Percentiles rank a stretch among this genome's conserved stretches.
These are phyloP conservation scores for Caenorhabditis panamensis DNA, from an alignment of 2,888 invertebrate species.

Conservation along the genomic window DNA sequence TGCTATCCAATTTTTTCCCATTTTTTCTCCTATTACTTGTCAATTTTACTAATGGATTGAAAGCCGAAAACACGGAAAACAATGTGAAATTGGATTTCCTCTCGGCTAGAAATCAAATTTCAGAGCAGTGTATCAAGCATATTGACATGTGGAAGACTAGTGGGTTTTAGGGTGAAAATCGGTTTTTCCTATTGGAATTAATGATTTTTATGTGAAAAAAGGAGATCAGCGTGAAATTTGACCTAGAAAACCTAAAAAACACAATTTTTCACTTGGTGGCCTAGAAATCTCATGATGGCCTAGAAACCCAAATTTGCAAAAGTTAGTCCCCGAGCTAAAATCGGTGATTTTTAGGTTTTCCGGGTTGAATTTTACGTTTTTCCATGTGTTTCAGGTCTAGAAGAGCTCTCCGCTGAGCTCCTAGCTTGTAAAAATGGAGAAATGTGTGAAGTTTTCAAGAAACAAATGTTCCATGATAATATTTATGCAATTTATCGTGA, in stretches of 20 bases:
- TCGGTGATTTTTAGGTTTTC: background rate
- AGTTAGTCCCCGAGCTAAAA: background rate
- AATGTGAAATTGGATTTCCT: conserved; percentile 12
- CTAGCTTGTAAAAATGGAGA: conserved; percentile 17
- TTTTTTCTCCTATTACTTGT: background rate
- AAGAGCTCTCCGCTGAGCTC: conserved; percentile 28
- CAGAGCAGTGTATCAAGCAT: conserved; percentile 12
- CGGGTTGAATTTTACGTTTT: background rate
- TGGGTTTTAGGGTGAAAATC: conserved; percentile 8
- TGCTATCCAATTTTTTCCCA: background rate
- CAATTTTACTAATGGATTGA: conserved; percentile 8
- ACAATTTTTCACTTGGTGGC: background rate
- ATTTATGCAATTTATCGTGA: conserved; percentile 48
- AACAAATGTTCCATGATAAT: conserved; percentile 36
- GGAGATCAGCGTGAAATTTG: background rate
- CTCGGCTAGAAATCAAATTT: conserved; percentile 10
- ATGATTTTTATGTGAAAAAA: background rate
- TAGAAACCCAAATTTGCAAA: background rate
- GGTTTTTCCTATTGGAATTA: conserved; percentile 8
- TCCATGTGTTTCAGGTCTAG: conserved; percentile 23
- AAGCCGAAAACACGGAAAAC: background rate
- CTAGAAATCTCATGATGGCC: too few relatives aligned
- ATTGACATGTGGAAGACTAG: conserved; percentile 40
- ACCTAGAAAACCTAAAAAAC: background rate
- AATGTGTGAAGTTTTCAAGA: conserved; percentile 32